phyloP scores from a whole-genome alignment of 2,797 vertebrate species.

The Dendrocincla tyrannina region DNA sequence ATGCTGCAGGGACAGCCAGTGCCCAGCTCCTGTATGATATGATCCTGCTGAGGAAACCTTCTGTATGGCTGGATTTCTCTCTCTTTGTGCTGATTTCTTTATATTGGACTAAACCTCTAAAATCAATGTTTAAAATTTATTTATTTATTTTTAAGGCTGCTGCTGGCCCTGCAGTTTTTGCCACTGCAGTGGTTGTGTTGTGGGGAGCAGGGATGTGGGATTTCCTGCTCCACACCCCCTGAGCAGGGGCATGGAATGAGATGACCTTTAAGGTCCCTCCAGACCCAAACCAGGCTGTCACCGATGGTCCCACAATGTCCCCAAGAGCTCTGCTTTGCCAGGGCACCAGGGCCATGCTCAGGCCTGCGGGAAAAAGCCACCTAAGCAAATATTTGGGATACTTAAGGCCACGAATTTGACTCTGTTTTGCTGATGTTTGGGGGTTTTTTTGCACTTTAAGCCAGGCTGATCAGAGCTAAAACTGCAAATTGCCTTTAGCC shows the following conservation, averaged over 20 bases:
- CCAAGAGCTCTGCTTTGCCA: background rate
- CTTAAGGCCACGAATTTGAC: background rate
- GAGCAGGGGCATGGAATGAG: background rate
- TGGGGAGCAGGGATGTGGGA: background rate
- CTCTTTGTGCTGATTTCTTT: background rate
- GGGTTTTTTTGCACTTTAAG: background rate
- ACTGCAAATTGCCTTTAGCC: background rate
- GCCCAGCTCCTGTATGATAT: background rate
- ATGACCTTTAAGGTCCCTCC: background rate
- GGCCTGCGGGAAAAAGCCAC: background rate
- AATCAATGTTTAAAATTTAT: background rate
- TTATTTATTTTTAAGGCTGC: background rate
- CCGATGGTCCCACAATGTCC: background rate
- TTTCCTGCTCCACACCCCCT: background rate
- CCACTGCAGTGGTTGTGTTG: too few species aligned
- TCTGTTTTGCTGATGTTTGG: background rate
- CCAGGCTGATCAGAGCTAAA: background rate
- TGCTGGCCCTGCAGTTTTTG: background rate
- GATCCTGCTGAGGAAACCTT: background rate
- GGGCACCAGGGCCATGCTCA: background rate
- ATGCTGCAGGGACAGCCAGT: background rate
- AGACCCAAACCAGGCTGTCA: background rate
- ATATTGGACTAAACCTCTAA: background rate
- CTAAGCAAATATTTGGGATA: background rate
- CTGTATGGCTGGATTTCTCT: background rate